Evolutionary conservation across 2,888 invertebrate genomes (phyloP).

Genomic region (Acleris cristana): DNA sequence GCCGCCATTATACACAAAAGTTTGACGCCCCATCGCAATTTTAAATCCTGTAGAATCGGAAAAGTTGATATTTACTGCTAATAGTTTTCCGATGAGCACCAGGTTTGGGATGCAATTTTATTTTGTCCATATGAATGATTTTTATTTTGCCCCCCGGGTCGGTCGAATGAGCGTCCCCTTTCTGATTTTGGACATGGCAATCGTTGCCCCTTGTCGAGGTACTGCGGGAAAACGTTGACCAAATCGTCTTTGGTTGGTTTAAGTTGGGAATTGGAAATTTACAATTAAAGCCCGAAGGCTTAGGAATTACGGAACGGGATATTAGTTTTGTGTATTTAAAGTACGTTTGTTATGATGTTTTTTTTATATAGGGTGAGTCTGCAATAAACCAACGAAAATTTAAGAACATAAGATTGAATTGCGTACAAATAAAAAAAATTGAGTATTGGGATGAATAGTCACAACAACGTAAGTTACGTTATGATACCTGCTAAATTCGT

Average conservation of each 20-base stretch:
- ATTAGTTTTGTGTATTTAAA: neutral
- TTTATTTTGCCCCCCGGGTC: constrained; percentile 76
- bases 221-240: constrained; percentile 53
- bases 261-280: constrained; percentile 47
- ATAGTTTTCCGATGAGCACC: constrained; percentile 81
- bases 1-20: constrained; percentile 65
- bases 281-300: constrained; percentile 21
- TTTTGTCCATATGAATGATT: constrained; percentile 83
- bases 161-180: constrained; percentile 60
- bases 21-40: constrained; percentile 61
- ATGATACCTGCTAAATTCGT: neutral
- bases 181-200: constrained; percentile 69
- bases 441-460: neutral
- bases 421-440: no score
- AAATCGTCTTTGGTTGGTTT: constrained; percentile 57
- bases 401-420: no score
- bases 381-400: no score
- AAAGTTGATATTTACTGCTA: constrained; percentile 84
- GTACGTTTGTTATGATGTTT: no score
- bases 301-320: neutral
- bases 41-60: constrained; percentile 82
- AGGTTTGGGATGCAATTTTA: constrained; percentile 83
- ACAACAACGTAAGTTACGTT: neutral
- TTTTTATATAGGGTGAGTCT: no score
- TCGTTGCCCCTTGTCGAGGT: constrained; percentile 58